These are phyloP conservation scores for Etia nguti DNA, from an alignment of 2,113 vertebrate genomes.

Conservation along the genomic window DNA sequence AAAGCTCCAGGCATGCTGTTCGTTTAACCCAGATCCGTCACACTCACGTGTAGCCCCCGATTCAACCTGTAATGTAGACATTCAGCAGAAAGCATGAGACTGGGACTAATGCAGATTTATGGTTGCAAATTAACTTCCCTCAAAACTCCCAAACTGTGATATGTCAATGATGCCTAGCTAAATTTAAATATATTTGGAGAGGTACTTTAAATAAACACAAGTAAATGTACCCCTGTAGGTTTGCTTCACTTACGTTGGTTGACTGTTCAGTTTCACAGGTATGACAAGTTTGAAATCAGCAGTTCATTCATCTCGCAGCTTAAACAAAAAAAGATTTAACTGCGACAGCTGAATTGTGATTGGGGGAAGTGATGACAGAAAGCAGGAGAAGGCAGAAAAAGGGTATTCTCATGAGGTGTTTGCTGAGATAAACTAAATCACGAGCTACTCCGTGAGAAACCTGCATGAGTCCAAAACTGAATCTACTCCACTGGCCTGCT, in stretches of 20 bases:
- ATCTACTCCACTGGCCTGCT: background rate
- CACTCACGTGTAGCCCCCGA: slow-evolving; percentile 44
- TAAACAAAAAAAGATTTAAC: background rate
- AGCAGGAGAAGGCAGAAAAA: background rate
- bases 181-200: background rate
- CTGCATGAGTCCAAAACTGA: background rate
- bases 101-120: slow-evolving; percentile 53
- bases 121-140: slow-evolving; percentile 21
- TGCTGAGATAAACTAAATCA: background rate
- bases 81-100: slow-evolving; percentile 39
- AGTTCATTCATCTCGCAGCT: background rate
- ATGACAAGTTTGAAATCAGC: background rate
- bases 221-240: background rate
- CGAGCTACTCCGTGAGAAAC: background rate
- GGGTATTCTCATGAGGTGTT: background rate
- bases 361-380: background rate
- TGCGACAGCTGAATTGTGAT: background rate
- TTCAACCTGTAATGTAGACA: slow-evolving; percentile 63
- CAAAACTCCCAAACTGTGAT: slow-evolving; percentile 22
- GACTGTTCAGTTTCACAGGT: background rate
- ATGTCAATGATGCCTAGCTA: slow-evolving; percentile 7
- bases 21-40: slow-evolving; percentile 62
- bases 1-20: slow-evolving; percentile 57
- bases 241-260: background rate
- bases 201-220: background rate